These are phyloP conservation scores for Phylloscopus collybita DNA, from an alignment of 2,797 vertebrate species.

Conservation along the genomic window DNA sequence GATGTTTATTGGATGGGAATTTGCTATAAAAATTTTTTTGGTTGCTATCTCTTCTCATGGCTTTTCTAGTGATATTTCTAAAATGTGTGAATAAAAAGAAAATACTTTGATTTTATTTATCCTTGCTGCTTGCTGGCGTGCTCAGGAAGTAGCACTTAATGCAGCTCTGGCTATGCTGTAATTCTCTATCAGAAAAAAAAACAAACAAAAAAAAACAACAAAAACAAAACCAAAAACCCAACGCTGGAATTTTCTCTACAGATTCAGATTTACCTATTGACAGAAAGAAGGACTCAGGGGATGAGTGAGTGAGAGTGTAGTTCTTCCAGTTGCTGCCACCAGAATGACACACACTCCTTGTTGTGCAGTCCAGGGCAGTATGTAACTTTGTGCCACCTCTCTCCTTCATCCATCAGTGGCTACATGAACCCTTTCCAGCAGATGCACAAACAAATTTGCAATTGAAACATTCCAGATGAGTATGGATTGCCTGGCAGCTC, in stretches of 20 bases:
- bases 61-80: not conserved
- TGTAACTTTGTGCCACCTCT: not conserved
- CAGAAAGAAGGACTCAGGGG: accelerated
- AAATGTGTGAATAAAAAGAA: not conserved
- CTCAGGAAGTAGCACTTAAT: not conserved
- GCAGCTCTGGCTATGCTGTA: not conserved
- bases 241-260: not conserved
- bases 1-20: not conserved
- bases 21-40: not conserved
- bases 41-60: not conserved
- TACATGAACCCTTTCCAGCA: not conserved
- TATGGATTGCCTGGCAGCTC: not conserved
- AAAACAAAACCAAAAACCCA: no score
- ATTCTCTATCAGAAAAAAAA: not conserved
- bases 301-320: not conserved
- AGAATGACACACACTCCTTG: accelerated
- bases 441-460: not conserved
- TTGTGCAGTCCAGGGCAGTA: not conserved
- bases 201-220: no score
- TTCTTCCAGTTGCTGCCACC: accelerated
- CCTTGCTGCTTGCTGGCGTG: not conserved
- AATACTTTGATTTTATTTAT: not conserved
- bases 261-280: not conserved
- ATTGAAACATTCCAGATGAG: not conserved
- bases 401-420: not conserved